A percentile compares a stretch with the other conserved stretches of the same genome.
Conservation (phyloP, 2,797 vertebrate genomes). For the Diplodus puntazzo region DNA sequence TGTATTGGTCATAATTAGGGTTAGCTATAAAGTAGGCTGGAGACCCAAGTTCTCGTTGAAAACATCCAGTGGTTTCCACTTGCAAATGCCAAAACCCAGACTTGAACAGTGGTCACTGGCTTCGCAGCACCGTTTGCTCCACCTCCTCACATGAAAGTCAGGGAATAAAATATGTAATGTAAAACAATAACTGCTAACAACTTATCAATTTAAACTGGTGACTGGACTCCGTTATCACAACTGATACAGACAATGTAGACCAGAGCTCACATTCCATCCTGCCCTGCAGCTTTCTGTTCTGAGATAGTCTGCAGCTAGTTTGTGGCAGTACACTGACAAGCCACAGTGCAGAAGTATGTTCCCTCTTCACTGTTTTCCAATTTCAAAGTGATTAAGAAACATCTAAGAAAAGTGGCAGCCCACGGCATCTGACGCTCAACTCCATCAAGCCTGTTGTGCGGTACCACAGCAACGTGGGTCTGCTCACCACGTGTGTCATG, state of each 20-base stretch:
- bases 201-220: too few relatives aligned
- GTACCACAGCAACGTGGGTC: slow-evolving; percentile 16
- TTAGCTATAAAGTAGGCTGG: too few relatives aligned
- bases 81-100: too few relatives aligned
- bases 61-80: too few relatives aligned
- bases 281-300: not conserved
- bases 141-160: too few relatives aligned
- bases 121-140: too few relatives aligned
- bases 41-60: too few relatives aligned
- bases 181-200: too few relatives aligned
- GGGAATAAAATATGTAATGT: too few relatives aligned
- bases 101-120: too few relatives aligned
- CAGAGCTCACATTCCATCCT: not conserved
- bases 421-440: slow-evolving; percentile 1
- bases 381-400: not conserved
- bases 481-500: not conserved
- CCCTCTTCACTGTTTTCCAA: not conserved
- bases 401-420: not conserved
- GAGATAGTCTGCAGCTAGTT: not conserved
- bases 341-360: slow-evolving; percentile 3
- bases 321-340: slow-evolving; percentile 15
- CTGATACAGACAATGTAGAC: not conserved
- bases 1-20: too few relatives aligned
- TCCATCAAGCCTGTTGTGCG: slow-evolving; percentile 2
- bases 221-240: not conserved